Conservation (phyloP, 2,797 vertebrate genomes). For the Helostoma temminkii region DNA sequence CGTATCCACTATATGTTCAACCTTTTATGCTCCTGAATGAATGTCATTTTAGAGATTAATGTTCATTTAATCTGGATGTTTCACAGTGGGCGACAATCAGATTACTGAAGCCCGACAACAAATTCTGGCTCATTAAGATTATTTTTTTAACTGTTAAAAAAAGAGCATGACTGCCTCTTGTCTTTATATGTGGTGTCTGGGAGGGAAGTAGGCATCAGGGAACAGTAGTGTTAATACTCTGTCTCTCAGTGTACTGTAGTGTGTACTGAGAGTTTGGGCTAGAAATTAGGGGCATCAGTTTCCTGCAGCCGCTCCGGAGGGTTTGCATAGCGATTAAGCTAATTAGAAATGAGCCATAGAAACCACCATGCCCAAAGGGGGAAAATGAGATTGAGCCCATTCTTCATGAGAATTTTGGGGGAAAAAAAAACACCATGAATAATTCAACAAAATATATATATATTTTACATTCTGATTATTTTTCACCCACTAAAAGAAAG, state of each 20-base stretch:
- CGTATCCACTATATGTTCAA: slow-evolving; percentile 52
- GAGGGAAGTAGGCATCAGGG: slow-evolving; percentile 42
- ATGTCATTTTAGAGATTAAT: not conserved
- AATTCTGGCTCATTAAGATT: slow-evolving; percentile 48
- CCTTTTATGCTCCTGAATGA: slow-evolving; percentile 13
- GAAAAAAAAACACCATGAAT: slow-evolving; percentile 41
- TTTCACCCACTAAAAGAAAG: slow-evolving; percentile 43
- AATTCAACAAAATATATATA: slow-evolving; percentile 42
- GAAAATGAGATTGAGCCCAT: slow-evolving; percentile 52
- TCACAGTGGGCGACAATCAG: slow-evolving; percentile 34
- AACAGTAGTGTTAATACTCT: slow-evolving; percentile 29
- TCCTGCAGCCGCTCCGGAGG: slow-evolving; percentile 54
- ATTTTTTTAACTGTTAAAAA: slow-evolving; percentile 36
- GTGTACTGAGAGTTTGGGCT: slow-evolving; percentile 51
- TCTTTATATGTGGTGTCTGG: slow-evolving; percentile 56
- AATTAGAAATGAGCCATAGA: slow-evolving; percentile 66
- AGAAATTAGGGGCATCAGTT: slow-evolving; percentile 50
- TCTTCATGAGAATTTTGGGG: slow-evolving; percentile 46
- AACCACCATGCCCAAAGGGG: slow-evolving; percentile 51
- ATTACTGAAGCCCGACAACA: slow-evolving; percentile 21
- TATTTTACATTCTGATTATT: slow-evolving; percentile 51
- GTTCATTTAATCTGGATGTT: slow-evolving; percentile 33
- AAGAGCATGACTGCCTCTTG: slow-evolving; percentile 44
- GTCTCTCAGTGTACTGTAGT: slow-evolving; percentile 37
- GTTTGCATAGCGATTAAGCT: slow-evolving; percentile 69